Evolutionary conservation across 37 sponge, comb jelly and placozoan genomes (phyloP), one percentile per base, ranked within the genome.

Genomic region (Halisarca cf. caerulea): DNA sequence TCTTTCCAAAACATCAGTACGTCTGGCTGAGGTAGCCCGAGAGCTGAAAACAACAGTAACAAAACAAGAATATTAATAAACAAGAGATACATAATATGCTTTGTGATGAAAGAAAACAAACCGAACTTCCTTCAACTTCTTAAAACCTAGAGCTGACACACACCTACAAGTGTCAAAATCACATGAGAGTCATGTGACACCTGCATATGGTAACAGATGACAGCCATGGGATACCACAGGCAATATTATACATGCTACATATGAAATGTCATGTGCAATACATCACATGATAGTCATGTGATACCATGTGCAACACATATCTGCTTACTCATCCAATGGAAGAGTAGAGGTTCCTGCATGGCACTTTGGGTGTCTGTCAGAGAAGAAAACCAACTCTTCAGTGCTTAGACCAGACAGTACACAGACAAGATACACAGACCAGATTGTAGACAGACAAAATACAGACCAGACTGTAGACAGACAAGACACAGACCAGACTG

Each of bases 251-350:
- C n/a, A n/a, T n/a, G n/a, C n/a, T n/a, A n/a, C n/a, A n/a, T n/a
- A n/a, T n/a, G n/a, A n/a, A n/a, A n/a, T n/a, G n/a, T n/a, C n/a
- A n/a, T n/a, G n/a, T n/a, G n/a, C n/a, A n/a, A n/a, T n/a, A n/a
- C n/a, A 40, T 74, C 69, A 68, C 33, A 6, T 68, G 69, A 68
- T 3, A 30, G 28, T 68, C 69, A 68, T 34, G 30, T 8, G 69
- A 28, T 34, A 68, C 6, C 35, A n/a, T 55, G 30, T 62, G 6
- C 64, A 62, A 28, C 15, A 5, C 5, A 62, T 23, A 28, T 62
- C 18, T 23, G 54, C 84, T 84, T 58, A 91, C 91, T 73, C 81
- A 25, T 84, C 78, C 83, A 83, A 80, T 24, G 91, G 72, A 30
- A 55, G 2, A 2, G 85, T 87, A 25, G 32, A 28, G 8, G 85